Evolutionary conservation across 2,888 invertebrate species (phyloP), one percentile per base, ranked within the genome.

Genomic region (Hedychridium roseum): DNA sequence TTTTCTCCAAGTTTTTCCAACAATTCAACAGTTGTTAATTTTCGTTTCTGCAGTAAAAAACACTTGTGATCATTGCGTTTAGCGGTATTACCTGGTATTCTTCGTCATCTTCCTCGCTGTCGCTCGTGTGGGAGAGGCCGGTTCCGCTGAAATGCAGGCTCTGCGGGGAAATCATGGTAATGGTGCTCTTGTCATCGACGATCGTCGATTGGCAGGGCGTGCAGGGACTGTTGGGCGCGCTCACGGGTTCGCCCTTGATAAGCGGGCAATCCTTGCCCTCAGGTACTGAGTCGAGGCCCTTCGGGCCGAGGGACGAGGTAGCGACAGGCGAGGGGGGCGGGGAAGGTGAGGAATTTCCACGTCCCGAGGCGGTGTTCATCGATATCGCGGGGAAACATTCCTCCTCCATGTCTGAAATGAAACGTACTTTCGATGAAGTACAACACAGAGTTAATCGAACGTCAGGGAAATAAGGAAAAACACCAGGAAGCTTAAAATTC

Each of bases 371-470:
- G 42, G 83, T 80, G 68, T 84, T 85, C 76, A 92, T 86, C 54
- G 92, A 87, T 74, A 92, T 90, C 47, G 88, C 86, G 48, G 91
- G 90, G 80, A 91, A 92, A 78, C 91, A 91, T 75, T 94, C 93
- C 70, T 93, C 92, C 79, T 94, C 94, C 88, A 93, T 91, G 71
- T 94, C 94, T 92, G 59, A 17, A 57, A 62, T 37, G 3, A 46
- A 21, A 21, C 12, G 11, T 41, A 7, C 11, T n/a, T 31, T 31
- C n/a, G n/a, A n/a, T n/a, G n/a, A n/a, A n/a, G n/a, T n/a, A n/a
- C n/a, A n/a, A n/a, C n/a, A n/a, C n/a, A n/a, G n/a, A n/a, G n/a
- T n/a, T n/a, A n/a, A n/a, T n/a, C n/a, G n/a, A n/a, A n/a, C n/a
- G n/a, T n/a, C n/a, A n/a, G n/a, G n/a, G n/a, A n/a, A n/a, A n/a